Evolutionary conservation across 2,797 vertebrate species (phyloP).

Genomic region (Microctenopoma lineatum): DNA sequence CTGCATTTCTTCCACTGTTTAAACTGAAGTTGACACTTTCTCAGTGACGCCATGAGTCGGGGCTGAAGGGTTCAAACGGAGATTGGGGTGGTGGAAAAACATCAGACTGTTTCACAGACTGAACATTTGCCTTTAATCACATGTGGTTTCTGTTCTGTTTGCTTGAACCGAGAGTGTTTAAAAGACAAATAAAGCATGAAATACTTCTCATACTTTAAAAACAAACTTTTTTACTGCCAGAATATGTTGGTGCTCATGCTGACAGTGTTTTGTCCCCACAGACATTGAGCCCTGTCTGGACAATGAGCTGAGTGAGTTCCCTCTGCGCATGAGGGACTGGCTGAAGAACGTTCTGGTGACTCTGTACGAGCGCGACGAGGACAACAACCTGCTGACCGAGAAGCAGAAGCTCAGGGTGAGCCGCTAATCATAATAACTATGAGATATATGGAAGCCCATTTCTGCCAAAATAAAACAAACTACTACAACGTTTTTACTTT

Average conservation of each 20-base stretch:
- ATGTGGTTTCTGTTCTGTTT: too few relatives aligned
- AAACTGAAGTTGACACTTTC: conserved; percentile 14
- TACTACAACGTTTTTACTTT: too few relatives aligned
- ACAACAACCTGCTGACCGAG: conserved; percentile 96
- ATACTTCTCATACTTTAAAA: too few relatives aligned
- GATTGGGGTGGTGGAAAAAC: conserved; percentile 31
- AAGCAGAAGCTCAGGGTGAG: conserved; percentile 96
- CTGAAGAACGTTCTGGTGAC: conserved; percentile 99
- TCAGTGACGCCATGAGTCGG: conserved; percentile 31
- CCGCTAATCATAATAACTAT: background rate
- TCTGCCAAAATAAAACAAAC: too few relatives aligned
- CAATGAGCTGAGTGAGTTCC: conserved; percentile 93
- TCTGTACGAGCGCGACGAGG: conserved; percentile 93
- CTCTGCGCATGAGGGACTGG: conserved; percentile 99
- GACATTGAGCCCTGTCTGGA: conserved; percentile 92
- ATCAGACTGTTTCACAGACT: background rate
- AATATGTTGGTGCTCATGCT: background rate
- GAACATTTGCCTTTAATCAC: background rate
- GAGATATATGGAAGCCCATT: too few relatives aligned
- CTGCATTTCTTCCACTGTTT: conserved; percentile 43
- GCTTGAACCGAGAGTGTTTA: too few relatives aligned
- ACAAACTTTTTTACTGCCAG: background rate
- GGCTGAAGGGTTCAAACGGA: conserved; percentile 72
- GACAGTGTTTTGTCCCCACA: conserved; percentile 54
- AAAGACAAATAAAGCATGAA: too few relatives aligned